A percentile compares a stretch with the other conserved stretches of the same genome.
Conservation (phyloP, 2,797 vertebrate genomes). For the Acropternis orthonyx region DNA sequence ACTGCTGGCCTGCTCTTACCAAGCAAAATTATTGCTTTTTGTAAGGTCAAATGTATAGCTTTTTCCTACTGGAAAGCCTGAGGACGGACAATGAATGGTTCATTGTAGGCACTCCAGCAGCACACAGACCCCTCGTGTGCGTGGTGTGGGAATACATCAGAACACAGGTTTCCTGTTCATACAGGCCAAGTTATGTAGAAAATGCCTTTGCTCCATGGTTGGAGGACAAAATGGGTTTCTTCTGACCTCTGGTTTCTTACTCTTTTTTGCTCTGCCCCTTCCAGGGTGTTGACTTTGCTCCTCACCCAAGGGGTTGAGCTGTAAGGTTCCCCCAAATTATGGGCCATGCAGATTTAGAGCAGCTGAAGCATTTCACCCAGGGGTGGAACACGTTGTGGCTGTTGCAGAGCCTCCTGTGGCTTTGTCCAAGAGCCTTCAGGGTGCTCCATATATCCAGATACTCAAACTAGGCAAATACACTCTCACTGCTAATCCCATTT, state of each 20-base stretch:
- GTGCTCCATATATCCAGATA: neutral
- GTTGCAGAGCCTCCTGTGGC: neutral
- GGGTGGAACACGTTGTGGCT: neutral
- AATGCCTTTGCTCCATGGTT: conserved; percentile 9
- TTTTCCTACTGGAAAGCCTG: conserved; percentile 56
- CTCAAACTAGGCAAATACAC: neutral
- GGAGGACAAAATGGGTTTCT: conserved; percentile 1
- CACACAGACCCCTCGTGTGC: neutral
- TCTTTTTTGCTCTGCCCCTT: neutral
- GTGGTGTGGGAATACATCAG: conserved; percentile 15
- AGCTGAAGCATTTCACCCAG: neutral
- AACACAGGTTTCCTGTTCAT: conserved; percentile 1
- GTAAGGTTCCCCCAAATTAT: neutral
- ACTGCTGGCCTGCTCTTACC: neutral
- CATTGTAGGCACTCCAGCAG: conserved; percentile 3
- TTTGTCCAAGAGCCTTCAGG: neutral
- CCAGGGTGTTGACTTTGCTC: neutral
- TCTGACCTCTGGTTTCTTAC: neutral
- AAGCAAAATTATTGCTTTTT: conserved; percentile 32
- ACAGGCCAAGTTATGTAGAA: conserved; percentile 17
- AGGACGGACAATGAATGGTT: conserved; percentile 44
- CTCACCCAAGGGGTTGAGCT: neutral
- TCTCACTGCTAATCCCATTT: neutral
- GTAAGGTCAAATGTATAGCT: conserved; percentile 57
- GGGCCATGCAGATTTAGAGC: neutral